Conservation (phyloP, 1,140 invertebrate genomes). For the Apis laboriosa region DNA sequence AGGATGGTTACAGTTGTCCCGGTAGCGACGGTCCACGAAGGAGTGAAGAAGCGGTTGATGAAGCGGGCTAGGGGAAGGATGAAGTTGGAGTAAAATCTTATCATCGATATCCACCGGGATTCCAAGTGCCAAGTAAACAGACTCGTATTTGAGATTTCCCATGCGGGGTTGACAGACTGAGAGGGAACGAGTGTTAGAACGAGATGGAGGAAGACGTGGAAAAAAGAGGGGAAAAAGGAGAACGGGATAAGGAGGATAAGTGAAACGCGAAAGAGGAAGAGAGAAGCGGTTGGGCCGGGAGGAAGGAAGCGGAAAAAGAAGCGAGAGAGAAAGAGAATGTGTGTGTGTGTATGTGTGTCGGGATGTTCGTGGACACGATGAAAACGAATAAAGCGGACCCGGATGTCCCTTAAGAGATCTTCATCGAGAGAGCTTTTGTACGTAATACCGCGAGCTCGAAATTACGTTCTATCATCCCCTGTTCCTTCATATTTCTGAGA, state of each 20-base stretch:
- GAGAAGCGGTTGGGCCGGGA: background rate
- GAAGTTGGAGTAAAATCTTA: slow-evolving; percentile 66
- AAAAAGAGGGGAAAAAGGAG: background rate
- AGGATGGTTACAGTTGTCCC: slow-evolving; percentile 37
- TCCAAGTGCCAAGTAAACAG: slow-evolving; percentile 71
- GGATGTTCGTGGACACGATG: slow-evolving; percentile 37
- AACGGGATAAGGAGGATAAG: slow-evolving; percentile 6
- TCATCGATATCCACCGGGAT: slow-evolving; percentile 68
- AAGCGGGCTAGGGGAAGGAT: background rate
- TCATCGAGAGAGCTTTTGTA: slow-evolving; percentile 57
- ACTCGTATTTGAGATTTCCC: slow-evolving; percentile 74
- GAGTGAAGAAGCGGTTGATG: background rate
- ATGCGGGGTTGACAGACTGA: slow-evolving; percentile 64
- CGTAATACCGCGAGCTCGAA: slow-evolving; percentile 33
- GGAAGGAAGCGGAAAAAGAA: background rate
- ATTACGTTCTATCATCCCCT: slow-evolving; percentile 42
- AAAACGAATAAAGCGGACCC: slow-evolving; percentile 55
- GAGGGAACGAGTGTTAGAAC: background rate
- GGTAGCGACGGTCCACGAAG: slow-evolving; percentile 24
- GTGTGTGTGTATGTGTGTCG: slow-evolving; percentile 21
- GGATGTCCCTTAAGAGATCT: slow-evolving; percentile 57
- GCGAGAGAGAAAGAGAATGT: background rate
- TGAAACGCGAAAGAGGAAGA: background rate
- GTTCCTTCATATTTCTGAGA: slow-evolving; percentile 21
- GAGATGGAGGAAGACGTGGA: background rate